Percentiles rank a stretch among this genome's conserved stretches.
Evolutionary conservation across 2,888 invertebrate genomes (phyloP).

Genomic region (Drepanosiphum platanoidis): DNA sequence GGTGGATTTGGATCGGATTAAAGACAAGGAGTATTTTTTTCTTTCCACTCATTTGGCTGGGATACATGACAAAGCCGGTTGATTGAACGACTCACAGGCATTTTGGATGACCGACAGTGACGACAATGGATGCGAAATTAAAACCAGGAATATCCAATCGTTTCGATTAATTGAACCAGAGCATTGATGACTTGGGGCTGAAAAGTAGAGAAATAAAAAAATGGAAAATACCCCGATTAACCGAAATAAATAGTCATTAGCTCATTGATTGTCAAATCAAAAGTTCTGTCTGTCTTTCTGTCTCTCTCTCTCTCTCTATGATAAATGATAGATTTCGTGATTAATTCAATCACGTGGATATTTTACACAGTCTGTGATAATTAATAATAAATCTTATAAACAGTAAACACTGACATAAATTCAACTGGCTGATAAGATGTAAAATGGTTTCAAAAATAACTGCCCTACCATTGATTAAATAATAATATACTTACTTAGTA

Average conservation of each 20-base stretch:
- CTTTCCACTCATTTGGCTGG: not conserved
- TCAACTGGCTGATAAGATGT: too few relatives aligned
- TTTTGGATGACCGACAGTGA: not conserved
- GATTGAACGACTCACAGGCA: slow-evolving; percentile 39
- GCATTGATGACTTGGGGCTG: not conserved
- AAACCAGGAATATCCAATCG: slow-evolving; percentile 14
- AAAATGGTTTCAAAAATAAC: too few relatives aligned
- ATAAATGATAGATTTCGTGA: too few relatives aligned
- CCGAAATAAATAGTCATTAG: slow-evolving; percentile 30
- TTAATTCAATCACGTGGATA: too few relatives aligned
- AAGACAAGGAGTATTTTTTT: not conserved
- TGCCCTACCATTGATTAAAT: too few relatives aligned
- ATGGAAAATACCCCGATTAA: slow-evolving; percentile 8
- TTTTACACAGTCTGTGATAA: too few relatives aligned
- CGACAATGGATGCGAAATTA: slow-evolving; percentile 44
- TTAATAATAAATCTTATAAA: too few relatives aligned
- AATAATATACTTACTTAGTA: too few relatives aligned
- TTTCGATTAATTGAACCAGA: slow-evolving; percentile 29
- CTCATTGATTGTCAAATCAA: slow-evolving; percentile 2
- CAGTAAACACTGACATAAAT: too few relatives aligned
- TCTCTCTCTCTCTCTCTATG: too few relatives aligned
- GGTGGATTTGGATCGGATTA: not conserved
- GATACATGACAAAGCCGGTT: slow-evolving; percentile 29
- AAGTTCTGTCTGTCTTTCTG: too few relatives aligned
- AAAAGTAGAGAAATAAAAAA: slow-evolving; percentile 4